Evolutionary conservation across 2,888 invertebrate genomes (phyloP).

Genomic region (Diaperis boleti): DNA sequence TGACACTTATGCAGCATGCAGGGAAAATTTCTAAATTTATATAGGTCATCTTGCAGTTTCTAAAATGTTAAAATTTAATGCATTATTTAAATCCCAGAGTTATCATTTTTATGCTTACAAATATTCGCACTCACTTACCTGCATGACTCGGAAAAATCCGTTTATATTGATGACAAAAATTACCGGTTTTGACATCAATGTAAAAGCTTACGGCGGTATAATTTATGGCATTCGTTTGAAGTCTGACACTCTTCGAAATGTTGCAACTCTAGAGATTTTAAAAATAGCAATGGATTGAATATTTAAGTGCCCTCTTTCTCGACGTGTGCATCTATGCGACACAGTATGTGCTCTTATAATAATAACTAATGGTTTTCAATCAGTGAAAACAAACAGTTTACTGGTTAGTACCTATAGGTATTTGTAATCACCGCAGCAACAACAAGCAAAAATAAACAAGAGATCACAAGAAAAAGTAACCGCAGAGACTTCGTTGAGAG

Average conservation of each 20-base stretch:
- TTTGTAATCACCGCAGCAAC: slow-evolving; percentile 1
- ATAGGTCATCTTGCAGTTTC: too few relatives aligned
- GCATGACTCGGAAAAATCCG: not conserved
- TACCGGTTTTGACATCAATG: not conserved
- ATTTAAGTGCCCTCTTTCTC: slow-evolving; percentile 15
- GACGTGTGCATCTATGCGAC: slow-evolving; percentile 2
- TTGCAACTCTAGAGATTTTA: slow-evolving; percentile 11
- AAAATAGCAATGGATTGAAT: slow-evolving; percentile 6
- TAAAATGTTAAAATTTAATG: too few relatives aligned
- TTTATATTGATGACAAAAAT: not conserved
- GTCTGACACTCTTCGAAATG: slow-evolving; percentile 1
- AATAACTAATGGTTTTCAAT: slow-evolving; percentile 12
- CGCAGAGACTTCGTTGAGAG: not conserved
- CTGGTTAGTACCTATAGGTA: not conserved
- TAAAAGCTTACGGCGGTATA: not conserved
- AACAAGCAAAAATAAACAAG: not conserved
- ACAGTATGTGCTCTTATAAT: slow-evolving; percentile 6
- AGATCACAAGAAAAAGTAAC: not conserved
- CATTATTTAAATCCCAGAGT: too few relatives aligned
- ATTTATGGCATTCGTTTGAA: slow-evolving; percentile 12
- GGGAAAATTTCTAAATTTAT: too few relatives aligned
- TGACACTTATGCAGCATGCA: too few relatives aligned
- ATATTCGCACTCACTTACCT: too few relatives aligned
- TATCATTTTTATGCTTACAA: too few relatives aligned
- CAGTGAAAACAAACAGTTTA: not conserved